Evolutionary conservation across 1,140 invertebrate genomes (phyloP), one percentile per base, ranked within the genome.

Genomic region (Aricia agestis): DNA sequence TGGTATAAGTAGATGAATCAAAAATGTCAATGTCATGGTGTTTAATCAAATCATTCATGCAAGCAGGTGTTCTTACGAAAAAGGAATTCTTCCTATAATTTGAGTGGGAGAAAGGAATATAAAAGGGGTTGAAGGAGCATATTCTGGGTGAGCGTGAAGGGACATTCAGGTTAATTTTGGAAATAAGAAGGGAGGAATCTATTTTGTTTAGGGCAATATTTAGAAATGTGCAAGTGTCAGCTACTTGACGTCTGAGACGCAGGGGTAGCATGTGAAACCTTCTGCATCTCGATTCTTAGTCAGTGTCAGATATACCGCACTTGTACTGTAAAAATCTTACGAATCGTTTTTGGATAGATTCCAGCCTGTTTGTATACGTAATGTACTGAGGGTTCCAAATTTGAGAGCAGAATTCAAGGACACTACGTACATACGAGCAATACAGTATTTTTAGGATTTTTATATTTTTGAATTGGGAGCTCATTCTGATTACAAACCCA

Each of bases 401-500:
- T 65, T 70, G 69, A 5, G 69, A 70, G 18, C 69, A 25, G 18
- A 66, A 70, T 32, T 71, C 65, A 13, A 71, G 70, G 61, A 36
- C 57, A n/a, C 70, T 71, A 18, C 70, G 70, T 7, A 71, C 70
- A 31, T 67, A 71, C 6, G 65, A 67, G 58, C 70, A 70, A 15
- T 70, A 70, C 0, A 70, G 63, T 31, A 70, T 52, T 66, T 66
- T 70, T 18, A 70, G 25, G 3, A 59, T 18, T 31, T 71, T 71
- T 9, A 59, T 59, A 19, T 18, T 59, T 18, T 59, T 59, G 18
- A 59, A 59, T 59, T 59, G 58, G 2, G 58, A 70, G n/a, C 69
- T 52, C 17, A 42, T 61, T 68, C 74, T 42, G 0, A 70, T 69
- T 13, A 76, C 19, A 41, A 72, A 72, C 3, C 75, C 72, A 31